phyloP scores from a whole-genome alignment of 2,113 vertebrate genomes.

The Chlamydotis undulata region DNA sequence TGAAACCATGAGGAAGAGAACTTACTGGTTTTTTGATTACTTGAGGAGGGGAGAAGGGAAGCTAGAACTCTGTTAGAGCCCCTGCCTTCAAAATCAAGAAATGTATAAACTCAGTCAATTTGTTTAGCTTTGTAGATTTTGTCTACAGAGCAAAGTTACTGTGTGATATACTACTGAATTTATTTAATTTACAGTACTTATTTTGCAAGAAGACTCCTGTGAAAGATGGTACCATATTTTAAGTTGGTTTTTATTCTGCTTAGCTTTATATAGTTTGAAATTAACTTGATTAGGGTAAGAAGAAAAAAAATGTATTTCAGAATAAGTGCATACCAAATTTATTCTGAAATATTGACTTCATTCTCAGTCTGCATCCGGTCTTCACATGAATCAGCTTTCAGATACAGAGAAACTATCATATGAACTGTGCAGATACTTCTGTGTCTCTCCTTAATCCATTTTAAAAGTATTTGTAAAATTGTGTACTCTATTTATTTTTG shows the following conservation, averaged over 20 bases:
- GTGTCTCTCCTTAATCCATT: neutral
- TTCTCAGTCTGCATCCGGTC: neutral
- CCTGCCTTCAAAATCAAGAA: neutral
- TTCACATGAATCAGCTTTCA: neutral
- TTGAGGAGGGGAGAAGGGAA: neutral
- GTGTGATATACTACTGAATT: neutral
- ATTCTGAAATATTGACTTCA: neutral
- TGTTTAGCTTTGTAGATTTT: neutral
- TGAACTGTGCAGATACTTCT: neutral
- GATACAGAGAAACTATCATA: neutral
- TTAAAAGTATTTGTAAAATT: neutral
- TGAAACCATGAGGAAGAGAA: neutral
- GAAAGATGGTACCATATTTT: neutral
- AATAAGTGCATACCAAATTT: neutral
- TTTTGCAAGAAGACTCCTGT: neutral
- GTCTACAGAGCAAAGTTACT: neutral
- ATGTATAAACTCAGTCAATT: neutral
- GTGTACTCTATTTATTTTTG: neutral
- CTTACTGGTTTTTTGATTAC: neutral
- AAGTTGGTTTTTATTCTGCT: neutral
- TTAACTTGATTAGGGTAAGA: slow-evolving; percentile 8
- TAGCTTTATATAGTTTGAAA: neutral
- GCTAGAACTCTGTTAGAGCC: neutral
- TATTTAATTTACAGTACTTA: neutral
- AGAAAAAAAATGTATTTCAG: neutral